These are phyloP conservation scores for Ischnura elegans DNA, from an alignment of 2,888 invertebrate species.

Conservation along the genomic window DNA sequence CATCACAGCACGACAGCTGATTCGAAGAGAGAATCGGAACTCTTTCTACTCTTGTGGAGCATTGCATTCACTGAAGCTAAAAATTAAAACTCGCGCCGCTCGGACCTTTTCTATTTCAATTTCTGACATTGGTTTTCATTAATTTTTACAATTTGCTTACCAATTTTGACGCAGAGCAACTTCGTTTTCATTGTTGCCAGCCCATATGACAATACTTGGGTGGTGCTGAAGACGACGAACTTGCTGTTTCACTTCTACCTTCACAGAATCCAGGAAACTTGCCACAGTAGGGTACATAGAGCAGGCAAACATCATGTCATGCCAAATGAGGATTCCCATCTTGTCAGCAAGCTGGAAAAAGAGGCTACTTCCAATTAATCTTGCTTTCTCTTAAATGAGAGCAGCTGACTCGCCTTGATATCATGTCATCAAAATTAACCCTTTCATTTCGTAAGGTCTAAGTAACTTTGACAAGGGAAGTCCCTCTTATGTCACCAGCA, in stretches of 20 bases:
- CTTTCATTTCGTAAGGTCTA: too few relatives aligned
- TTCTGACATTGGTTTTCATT: too few relatives aligned
- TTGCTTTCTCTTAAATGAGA: background rate
- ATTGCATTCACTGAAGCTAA: too few relatives aligned
- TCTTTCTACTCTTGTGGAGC: too few relatives aligned
- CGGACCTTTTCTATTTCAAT: too few relatives aligned
- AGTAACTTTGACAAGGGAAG: too few relatives aligned
- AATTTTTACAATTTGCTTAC: constrained; percentile 78
- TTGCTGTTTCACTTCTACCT: constrained; percentile 89
- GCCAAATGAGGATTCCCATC: constrained; percentile 96
- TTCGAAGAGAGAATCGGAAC: too few relatives aligned
- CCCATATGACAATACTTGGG: constrained; percentile 92
- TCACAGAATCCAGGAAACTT: constrained; percentile 87
- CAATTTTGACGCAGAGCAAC: constrained; percentile 91
- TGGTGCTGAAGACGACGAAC: constrained; percentile 91
- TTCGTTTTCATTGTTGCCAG: constrained; percentile 98
- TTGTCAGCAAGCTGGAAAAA: constrained; percentile 85
- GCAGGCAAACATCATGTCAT: constrained; percentile 98
- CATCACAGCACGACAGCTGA: too few relatives aligned
- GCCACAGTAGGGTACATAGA: constrained; percentile 92
- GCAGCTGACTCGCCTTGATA: too few relatives aligned
- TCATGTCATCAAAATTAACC: too few relatives aligned
- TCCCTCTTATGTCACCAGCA: too few relatives aligned
- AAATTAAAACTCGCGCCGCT: too few relatives aligned
- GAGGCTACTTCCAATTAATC: background rate